phyloP scores from a whole-genome alignment of 2,113 vertebrate genomes.

The Cyanoliseus patagonus region DNA sequence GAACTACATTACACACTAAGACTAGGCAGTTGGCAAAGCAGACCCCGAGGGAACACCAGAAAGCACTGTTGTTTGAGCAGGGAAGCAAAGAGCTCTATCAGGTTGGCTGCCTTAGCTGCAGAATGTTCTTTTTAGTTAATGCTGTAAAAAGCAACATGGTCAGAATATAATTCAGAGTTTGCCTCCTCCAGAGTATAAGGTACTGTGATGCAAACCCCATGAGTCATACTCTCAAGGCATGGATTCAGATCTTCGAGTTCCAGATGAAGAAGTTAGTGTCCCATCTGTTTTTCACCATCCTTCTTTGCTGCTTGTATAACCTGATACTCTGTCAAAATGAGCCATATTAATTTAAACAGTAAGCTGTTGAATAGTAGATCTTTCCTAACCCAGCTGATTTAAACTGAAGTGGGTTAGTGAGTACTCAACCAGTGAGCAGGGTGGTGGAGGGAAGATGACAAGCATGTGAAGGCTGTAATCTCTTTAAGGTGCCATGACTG shows the following conservation, averaged over 20 bases:
- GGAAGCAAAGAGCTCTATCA: slow-evolving; percentile 37
- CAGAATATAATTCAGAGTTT: background rate
- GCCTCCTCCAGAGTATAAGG: background rate
- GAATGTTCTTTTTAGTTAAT: slow-evolving; percentile 21
- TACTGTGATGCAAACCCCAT: background rate
- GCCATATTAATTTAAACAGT: background rate
- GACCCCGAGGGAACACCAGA: slow-evolving; percentile 45
- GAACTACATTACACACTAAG: background rate
- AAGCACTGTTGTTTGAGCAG: slow-evolving; percentile 38
- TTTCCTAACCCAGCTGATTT: background rate
- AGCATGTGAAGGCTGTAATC: background rate
- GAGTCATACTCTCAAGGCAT: slow-evolving; percentile 17
- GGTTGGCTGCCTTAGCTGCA: slow-evolving; percentile 29
- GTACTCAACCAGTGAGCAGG: background rate
- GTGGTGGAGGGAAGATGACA: background rate
- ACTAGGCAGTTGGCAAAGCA: slow-evolving; percentile 48
- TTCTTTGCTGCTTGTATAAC: slow-evolving; percentile 6
- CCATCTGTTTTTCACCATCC: slow-evolving; percentile 30
- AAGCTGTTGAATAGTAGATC: background rate
- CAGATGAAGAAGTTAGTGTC: slow-evolving; percentile 28
- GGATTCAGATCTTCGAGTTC: background rate
- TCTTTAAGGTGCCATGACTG: background rate
- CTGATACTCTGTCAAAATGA: background rate
- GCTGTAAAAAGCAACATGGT: slow-evolving; percentile 22
- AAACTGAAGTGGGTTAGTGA: background rate